These are phyloP conservation scores for Wasmannia auropunctata DNA, from an alignment of 1,140 invertebrate species.

Conservation along the genomic window DNA sequence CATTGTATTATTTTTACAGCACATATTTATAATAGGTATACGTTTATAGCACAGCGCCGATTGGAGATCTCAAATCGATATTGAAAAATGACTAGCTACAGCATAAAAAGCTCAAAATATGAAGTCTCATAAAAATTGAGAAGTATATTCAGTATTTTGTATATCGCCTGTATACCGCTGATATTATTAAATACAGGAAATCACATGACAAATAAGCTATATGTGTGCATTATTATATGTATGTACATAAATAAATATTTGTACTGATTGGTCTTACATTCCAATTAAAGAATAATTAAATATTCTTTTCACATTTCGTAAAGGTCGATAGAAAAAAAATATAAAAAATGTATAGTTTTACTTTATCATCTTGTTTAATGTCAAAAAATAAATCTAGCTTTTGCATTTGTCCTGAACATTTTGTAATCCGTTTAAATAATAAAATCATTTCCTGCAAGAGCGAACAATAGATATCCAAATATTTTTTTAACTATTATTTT, in stretches of 20 bases:
- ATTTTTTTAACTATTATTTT: slow-evolving; percentile 23
- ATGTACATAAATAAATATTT: slow-evolving; percentile 53
- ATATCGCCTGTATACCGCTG: neutral
- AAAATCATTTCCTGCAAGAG: slow-evolving; percentile 15
- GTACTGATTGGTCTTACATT: slow-evolving; percentile 28
- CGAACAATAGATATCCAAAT: slow-evolving; percentile 18
- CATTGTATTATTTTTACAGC: slow-evolving; percentile 21
- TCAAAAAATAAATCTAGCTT: slow-evolving; percentile 20
- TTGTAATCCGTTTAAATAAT: slow-evolving; percentile 22
- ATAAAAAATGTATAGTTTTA: slow-evolving; percentile 47
- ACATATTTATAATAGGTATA: slow-evolving; percentile 38
- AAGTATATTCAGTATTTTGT: slow-evolving; percentile 12
- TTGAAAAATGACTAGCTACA: slow-evolving; percentile 56
- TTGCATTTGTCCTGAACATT: neutral
- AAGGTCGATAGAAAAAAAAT: slow-evolving; percentile 56
- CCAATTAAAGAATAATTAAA: slow-evolving; percentile 4
- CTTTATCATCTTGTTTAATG: neutral
- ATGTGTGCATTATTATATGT: slow-evolving; percentile 14
- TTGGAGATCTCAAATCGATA: slow-evolving; percentile 46
- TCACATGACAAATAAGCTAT: slow-evolving; percentile 17
- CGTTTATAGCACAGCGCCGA: slow-evolving; percentile 33
- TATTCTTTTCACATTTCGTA: slow-evolving; percentile 7
- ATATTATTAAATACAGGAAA: slow-evolving; percentile 14
- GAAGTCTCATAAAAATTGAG: slow-evolving; percentile 37
- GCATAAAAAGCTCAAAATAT: slow-evolving; percentile 52